phyloP scores from a whole-genome alignment of 64 coral and sea anemone species.

The Pocillopora damicornis region DNA sequence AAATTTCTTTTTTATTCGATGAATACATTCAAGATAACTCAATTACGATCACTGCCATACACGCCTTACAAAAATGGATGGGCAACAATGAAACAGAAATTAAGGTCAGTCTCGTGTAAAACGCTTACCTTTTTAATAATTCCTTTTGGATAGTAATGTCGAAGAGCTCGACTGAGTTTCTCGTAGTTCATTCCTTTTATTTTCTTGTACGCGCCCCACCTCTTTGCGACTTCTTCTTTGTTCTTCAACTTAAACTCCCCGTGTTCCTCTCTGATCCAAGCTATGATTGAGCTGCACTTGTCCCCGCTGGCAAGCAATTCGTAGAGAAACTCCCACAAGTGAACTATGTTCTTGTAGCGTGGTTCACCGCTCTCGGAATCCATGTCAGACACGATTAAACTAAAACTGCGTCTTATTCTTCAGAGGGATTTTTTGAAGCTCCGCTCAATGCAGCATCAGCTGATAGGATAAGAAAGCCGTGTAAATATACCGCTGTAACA shows the following conservation, averaged over 20 bases:
- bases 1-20: too few relatives aligned
- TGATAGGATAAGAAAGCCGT: too few relatives aligned
- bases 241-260: slow-evolving; percentile 57
- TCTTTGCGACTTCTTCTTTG: slow-evolving; percentile 48
- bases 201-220: slow-evolving; percentile 55
- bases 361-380: background rate
- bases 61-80: too few relatives aligned
- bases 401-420: too few relatives aligned
- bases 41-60: too few relatives aligned
- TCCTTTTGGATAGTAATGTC: slow-evolving; percentile 59
- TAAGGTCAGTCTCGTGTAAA: too few relatives aligned
- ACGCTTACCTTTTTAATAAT: slow-evolving; percentile 62
- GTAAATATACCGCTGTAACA: too few relatives aligned
- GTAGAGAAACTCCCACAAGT: slow-evolving; percentile 69
- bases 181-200: slow-evolving; percentile 64
- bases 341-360: slow-evolving; percentile 56
- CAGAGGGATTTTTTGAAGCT: too few relatives aligned
- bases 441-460: too few relatives aligned
- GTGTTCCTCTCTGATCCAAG: slow-evolving; percentile 39
- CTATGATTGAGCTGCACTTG: slow-evolving; percentile 36
- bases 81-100: too few relatives aligned
- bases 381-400: too few relatives aligned
- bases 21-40: too few relatives aligned
- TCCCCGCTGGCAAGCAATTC: slow-evolving; percentile 36
- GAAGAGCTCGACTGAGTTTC: slow-evolving; percentile 57